Conservation (phyloP, 2,113 vertebrate species). For the Marmota flaviventris region DNA sequence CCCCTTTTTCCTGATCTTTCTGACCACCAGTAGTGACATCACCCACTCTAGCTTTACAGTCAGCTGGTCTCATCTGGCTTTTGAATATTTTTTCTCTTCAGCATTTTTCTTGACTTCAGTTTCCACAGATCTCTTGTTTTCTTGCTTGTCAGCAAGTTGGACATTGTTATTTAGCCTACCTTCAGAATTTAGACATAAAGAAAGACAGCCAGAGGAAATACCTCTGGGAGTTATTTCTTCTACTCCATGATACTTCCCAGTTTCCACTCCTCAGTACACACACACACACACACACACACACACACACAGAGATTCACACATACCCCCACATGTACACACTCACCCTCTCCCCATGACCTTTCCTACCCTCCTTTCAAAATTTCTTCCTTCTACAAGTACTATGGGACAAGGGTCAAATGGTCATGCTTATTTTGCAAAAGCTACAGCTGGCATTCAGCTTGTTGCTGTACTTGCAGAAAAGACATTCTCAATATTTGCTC, state of each 20-base stretch:
- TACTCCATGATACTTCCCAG: neutral
- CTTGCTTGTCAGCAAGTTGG: neutral
- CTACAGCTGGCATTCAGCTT: constrained; percentile 45
- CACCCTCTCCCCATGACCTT: neutral
- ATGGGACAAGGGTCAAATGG: neutral
- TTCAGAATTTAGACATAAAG: neutral
- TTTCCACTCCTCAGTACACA: neutral
- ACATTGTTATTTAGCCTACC: neutral
- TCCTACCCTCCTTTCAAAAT: neutral
- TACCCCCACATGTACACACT: neutral
- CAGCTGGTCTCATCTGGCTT: neutral
- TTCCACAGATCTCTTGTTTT: neutral
- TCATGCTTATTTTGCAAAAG: constrained; percentile 46
- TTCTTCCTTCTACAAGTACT: neutral
- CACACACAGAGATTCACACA: neutral
- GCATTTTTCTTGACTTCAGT: neutral
- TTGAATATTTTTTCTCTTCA: neutral
- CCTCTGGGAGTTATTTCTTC: neutral
- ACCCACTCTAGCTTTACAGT: neutral
- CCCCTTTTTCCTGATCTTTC: neutral
- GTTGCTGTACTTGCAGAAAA: constrained; percentile 25
- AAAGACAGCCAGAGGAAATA: neutral
- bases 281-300: neutral
- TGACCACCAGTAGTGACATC: neutral
- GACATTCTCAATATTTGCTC: constrained; percentile 37